Base-by-base conservation (phyloP, 2,113 vertebrate species). In the Sterrhoptilus dennistouni region DNA sequence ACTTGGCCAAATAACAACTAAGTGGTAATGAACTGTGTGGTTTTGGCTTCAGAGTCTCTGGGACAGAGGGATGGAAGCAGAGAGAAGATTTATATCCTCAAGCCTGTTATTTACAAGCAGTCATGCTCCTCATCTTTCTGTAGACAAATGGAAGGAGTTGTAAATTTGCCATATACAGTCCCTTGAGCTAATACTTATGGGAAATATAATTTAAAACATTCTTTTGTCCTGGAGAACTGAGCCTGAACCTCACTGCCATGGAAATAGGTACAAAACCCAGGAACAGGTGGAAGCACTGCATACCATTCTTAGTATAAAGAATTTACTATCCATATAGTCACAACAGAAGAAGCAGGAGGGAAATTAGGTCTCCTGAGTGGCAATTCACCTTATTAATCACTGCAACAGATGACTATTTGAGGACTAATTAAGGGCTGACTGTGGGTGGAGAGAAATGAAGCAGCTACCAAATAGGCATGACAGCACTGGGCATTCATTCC, bases 91-190 rank as follows among this genome's bases (percentile, higher is more conserved):
- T 95, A 95, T 92, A 57, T 80, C 40, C 64, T 71, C 45, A 78
- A 54, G 66, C 49, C 64, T 92, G 69, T 96, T 94, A 95, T 95
- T 97, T 97, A 95, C 88, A 91, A 90, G 88, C 60, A 92, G 56
- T 80, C 75, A 52, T 63, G 76, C 64, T 86, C 56, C 56, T 92
- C 88, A 81, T 95, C 68, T 83, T 89, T 81, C 63, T 86, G 71
- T 56, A 94, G 90, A 92, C 60, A 93, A 96, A 86, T 88, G 54
- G 71, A 86, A 77, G 76, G 76, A 95, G 71, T 78, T 83, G 85
- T 91, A 94, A 92, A 94, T 94, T 92, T 95, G 71, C 88, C 52
- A 53, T 70, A 63, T 52, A 60, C 24, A 52, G 47, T 90, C 79
- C 40, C 64, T 80, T 94, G 93, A 93, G 85, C 38, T 96, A 86